Percentiles rank a stretch among this genome's conserved stretches.
Evolutionary conservation across 1,140 invertebrate species (phyloP).

Genomic region (Paraescarpia echinospica): DNA sequence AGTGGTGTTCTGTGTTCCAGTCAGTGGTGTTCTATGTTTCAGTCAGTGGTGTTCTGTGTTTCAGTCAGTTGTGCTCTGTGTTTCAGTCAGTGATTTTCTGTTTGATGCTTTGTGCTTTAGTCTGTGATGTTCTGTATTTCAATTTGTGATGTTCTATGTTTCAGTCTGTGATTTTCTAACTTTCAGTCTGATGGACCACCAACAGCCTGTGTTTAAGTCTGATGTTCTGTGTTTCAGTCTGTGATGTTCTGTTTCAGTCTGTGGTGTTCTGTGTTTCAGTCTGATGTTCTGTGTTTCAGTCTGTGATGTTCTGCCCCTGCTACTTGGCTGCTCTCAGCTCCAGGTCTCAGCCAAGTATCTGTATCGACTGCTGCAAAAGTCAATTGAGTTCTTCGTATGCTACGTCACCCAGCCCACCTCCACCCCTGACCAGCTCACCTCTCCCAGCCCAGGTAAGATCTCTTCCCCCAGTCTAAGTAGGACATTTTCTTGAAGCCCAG

Average conservation of each 20-base stretch:
- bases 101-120: neutral
- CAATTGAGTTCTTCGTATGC: constrained; percentile 64
- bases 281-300: constrained; percentile 50
- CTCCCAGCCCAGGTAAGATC: constrained; percentile 30
- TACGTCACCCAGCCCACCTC: constrained; percentile 47
- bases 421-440: constrained; percentile 31
- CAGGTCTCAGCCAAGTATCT: constrained; percentile 69
- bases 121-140: neutral
- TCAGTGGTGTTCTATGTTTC: neutral
- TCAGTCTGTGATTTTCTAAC: neutral
- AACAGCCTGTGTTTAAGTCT: neutral
- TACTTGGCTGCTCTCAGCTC: constrained; percentile 64
- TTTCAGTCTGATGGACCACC: neutral
- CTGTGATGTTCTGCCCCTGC: constrained; percentile 73
- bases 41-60: neutral
- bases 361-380: constrained; percentile 67
- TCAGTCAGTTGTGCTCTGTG: neutral
- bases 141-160: neutral
- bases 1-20: neutral
- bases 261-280: neutral
- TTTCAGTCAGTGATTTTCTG: neutral
- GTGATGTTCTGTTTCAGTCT: neutral
- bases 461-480: neutral
- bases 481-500: neutral
- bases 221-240: neutral